Evolutionary conservation across 2,113 vertebrate species (phyloP).

Genomic region (Oryctolagus cuniculus): mOryCun1.1 NC_091440.1:39183001-39183500

Average conservation of each 20-base stretch:
- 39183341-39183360: not conserved
- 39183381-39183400: not conserved
- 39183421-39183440: not conserved
- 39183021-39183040: no score
- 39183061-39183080: no score
- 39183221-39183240: no score
- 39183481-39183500: not conserved
- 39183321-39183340: not conserved
- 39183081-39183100: no score
- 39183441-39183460: not conserved
- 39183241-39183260: not conserved
- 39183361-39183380: not conserved
- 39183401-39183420: not conserved
- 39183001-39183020: no score
- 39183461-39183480: not conserved
- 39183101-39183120: no score
- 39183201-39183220: no score
- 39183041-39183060: no score
- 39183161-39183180: no score
- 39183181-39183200: no score
- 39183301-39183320: not conserved
- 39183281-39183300: not conserved
- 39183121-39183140: no score
- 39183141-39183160: no score
- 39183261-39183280: not conserved